A percentile compares a stretch with the other conserved stretches of the same genome.
phyloP scores from a whole-genome alignment of 2,888 invertebrate genomes.

The Emesis castigata region DNA sequence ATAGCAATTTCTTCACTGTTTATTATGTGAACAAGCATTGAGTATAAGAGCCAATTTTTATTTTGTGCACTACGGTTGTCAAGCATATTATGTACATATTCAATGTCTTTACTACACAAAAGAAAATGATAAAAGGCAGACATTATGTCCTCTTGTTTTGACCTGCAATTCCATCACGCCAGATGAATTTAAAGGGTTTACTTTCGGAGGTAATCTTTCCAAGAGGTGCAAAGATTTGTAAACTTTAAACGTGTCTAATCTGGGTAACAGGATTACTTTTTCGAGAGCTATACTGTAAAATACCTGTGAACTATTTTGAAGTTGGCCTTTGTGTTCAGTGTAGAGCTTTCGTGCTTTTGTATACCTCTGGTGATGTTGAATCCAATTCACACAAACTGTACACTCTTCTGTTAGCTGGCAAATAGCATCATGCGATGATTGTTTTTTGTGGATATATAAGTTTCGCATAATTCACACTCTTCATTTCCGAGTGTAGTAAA shows the following conservation, averaged over 20 bases:
- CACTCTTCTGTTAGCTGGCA: too few relatives aligned
- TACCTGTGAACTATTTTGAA: slow-evolving; percentile 12
- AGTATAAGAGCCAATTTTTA: slow-evolving; percentile 6
- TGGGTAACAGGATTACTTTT: too few relatives aligned
- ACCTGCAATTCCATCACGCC: slow-evolving; percentile 39
- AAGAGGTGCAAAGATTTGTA: slow-evolving; percentile 26
- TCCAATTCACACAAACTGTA: too few relatives aligned
- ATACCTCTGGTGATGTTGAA: slow-evolving; percentile 27
- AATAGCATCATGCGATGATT: slow-evolving; percentile 10
- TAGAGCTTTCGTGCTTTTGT: slow-evolving; percentile 26
- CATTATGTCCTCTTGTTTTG: slow-evolving; percentile 51
- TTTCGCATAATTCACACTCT: slow-evolving; percentile 37
- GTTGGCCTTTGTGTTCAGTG: slow-evolving; percentile 26
- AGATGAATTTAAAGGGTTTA: neutral
- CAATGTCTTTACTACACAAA: slow-evolving; percentile 40
- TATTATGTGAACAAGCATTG: slow-evolving; percentile 4
- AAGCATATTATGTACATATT: slow-evolving; percentile 26
- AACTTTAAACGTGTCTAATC: slow-evolving; percentile 33
- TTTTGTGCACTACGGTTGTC: slow-evolving; percentile 22
- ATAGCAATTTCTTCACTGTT: slow-evolving; percentile 56
- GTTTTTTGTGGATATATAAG: too few relatives aligned
- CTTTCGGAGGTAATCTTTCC: slow-evolving; percentile 29
- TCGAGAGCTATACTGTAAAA: too few relatives aligned
- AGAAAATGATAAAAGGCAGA: slow-evolving; percentile 47
- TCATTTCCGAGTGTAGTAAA: slow-evolving; percentile 63